Base-by-base conservation (phyloP, 1,140 invertebrate genomes). In the Aphis gossypii region DNA sequence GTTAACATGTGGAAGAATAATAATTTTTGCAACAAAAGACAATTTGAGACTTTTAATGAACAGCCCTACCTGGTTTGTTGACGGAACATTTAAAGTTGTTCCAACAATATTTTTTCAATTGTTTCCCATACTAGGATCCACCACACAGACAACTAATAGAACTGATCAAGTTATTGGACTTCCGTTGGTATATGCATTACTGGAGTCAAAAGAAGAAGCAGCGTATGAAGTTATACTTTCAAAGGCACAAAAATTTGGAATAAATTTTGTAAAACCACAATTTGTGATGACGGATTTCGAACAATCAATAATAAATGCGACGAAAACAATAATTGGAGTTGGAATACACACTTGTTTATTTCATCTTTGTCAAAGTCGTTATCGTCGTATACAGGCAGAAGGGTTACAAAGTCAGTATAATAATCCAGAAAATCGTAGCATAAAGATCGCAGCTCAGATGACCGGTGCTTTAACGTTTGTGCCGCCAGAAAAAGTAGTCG, bases 151-250 rank as follows among this genome's bases (percentile, higher is more conserved):
- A 82, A 82, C 35, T 20, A 25, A 82, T 38, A 35, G 76, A 82
- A 82, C 35, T 38, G 76, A 82, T 82, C 76, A 82, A 82, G 23
- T 48, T 82, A 82, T 82, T 82, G 76, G 76, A 82, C n/a, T 82
- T 82, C 76, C 76, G 14, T 82, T 82, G 23, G 35, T 21, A 6
- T 82, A 82, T 11, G 35, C 11, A 21, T 20, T 82, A 14, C 35
- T 38, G 2, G 35, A 82, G n/a, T 82, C 35, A 82, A 82, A 82
- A 82, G 4, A 82, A 82, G 76, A 21, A 38, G n/a, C 9, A 82
- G 14, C 76, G 35, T 82, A 82, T 82, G n/a, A 82, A 82, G 76
- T 82, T 82, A 38, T 20, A 82, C 35, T 38, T 82, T 82, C 35
- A 8, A 14, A 38, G 76, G 20, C 35, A 20, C n/a, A 23, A 82